Evolutionary conservation across 2,888 invertebrate genomes (phyloP), one percentile per base, ranked within the genome.

Genomic region (Gisinianus flammeolus): DNA sequence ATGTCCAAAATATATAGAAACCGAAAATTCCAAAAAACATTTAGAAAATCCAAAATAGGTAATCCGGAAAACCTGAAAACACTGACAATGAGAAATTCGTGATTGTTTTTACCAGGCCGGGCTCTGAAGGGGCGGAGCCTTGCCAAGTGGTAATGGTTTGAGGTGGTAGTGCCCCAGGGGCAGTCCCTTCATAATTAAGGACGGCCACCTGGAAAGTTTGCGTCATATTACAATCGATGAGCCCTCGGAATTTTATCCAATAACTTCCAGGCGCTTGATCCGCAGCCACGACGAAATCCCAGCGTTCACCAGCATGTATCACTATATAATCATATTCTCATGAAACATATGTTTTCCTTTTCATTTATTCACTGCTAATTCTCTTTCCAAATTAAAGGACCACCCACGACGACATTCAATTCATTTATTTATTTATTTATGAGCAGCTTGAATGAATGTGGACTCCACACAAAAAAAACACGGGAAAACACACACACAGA

Each of bases 161-260:
- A 64, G 22, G 81, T 78, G 83, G 81, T 52, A 85, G 71, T 8
- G 76, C 71, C 28, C 84, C 85, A 0, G 33, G 44, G 0, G 94
- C 94, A 78, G 92, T 62, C 28, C 62, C 62, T 62, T 62, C 89
- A 88, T 96, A 96, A 71, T 71, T 71, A 0, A 71, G 28, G 3
- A 54, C 56, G 0, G 54, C 71, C 30, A 71, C 2, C 22, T 71
- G 71, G 28, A 12, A 71, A 2, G 33, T 33, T 2, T 26, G 22
- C 1, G 62, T 62, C 28, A 16, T 26, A 12, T 71, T n/a, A 24
- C 71, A 71, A 28, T 71, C 71, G 0, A 54, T 3, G 8, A 54
- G n/a, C 0, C 71, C 71, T 30, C 44, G 28, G 28, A 62, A 62
- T 8, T 71, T 71, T n/a, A 71, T 54, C 71, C 71, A 71, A 28